These are phyloP conservation scores for Cossypha polioptera DNA, from an alignment of 2,797 vertebrate genomes.

Conservation along the genomic window DNA sequence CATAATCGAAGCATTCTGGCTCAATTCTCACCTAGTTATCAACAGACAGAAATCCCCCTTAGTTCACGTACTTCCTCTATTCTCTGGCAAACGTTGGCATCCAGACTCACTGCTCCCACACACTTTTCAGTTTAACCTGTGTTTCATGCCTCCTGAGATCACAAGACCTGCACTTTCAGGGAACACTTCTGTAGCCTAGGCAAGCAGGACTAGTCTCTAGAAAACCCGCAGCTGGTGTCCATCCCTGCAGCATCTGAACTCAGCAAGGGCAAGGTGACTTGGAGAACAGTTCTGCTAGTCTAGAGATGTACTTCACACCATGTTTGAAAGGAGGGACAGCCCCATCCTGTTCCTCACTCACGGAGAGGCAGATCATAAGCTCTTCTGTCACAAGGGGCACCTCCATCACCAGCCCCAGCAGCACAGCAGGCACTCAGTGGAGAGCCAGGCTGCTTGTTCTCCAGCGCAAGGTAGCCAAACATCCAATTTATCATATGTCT, in stretches of 20 bases:
- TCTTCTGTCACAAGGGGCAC: background rate
- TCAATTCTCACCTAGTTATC: background rate
- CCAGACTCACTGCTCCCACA: background rate
- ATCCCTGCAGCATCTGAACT: background rate
- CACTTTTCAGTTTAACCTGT: background rate
- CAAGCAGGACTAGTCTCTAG: background rate
- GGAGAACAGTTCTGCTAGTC: background rate
- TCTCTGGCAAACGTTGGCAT: background rate
- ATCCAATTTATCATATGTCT: background rate
- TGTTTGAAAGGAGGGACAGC: background rate
- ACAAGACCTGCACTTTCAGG: background rate
- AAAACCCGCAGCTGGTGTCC: background rate
- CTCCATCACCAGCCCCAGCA: background rate
- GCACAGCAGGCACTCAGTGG: background rate
- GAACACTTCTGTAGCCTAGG: background rate
- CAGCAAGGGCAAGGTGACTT: background rate
- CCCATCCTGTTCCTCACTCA: background rate
- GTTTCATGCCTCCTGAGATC: background rate
- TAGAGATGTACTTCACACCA: background rate
- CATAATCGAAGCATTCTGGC: background rate
- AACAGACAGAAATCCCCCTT: background rate
- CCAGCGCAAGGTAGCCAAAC: background rate
- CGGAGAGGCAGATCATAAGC: background rate
- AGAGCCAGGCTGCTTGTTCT: background rate
- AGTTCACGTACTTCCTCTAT: background rate